Base-by-base conservation (phyloP, 92 coral and sea anemone species). In the Porites cylindrica region DNA sequence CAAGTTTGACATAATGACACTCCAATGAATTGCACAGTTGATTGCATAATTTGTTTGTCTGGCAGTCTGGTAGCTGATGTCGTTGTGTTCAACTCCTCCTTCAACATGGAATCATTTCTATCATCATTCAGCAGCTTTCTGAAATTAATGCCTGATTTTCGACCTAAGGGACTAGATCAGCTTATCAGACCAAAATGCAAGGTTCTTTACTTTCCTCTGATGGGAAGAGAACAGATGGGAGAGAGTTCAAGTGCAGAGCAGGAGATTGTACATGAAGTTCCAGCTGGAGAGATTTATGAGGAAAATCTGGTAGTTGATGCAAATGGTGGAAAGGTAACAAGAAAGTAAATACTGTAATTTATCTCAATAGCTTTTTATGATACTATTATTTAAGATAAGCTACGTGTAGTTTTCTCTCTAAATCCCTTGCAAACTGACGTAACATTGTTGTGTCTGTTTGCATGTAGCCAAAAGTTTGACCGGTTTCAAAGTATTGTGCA, bases 71-170 rank as follows among this genome's bases (percentile, higher is more conserved):
- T 96, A 78, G 98, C 99, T 84, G 99, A 96, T 91, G 87, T 66
- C 17, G 93, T 96, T 43, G 92, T 92, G 64, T 96, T 96, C 81
- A 96, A 96, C 85, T 96, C 99, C n/a, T 79, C 70, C 85, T 96
- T 96, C 89, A 96, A 96, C 91, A 96, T 96, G 99, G 93, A 79
- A 23, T 96, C 98, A 24, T 96, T 96, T 85, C 81, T 96, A 29
- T 76, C 82, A 58, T 92, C 98, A 8, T 86, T 96, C 63, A 85
- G 88, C 75, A 81, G 94, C 65, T 96, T 96, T 76, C 86, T 96
- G 11, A 95, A 95, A 72, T 82, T 95, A 58, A 96, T 96, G 92
- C 99, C 99, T 76, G 99, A 96, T 56, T 85, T 88, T 88, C 92
- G 92, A 56, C 99, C 99, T 6, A 90, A 88, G 78, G 93, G 91